Evolutionary conservation across 1,140 invertebrate species (phyloP), one percentile per base, ranked within the genome.

Genomic region (Drosophila nasuta): DNA sequence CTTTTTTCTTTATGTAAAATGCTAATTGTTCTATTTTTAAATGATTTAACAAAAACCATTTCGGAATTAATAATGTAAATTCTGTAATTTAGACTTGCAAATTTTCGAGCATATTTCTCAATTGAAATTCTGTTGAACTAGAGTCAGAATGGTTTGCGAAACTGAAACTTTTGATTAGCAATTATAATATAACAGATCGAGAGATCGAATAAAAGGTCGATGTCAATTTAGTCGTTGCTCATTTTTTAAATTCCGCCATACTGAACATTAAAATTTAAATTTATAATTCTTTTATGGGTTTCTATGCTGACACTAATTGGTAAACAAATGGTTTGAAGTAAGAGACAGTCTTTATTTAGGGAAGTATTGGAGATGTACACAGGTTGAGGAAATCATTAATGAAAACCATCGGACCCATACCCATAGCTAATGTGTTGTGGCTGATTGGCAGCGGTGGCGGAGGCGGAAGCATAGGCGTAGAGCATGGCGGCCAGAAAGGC

Each of bases 401-500:
- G 60, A 25, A 64, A 76, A 33, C 68, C 59, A 25, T 67, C 56
- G 11, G 73, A 8, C 6, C 35, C 67, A 25, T 88, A 88, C 58
- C 83, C 87, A 51, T 87, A 87, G 80, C 72, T 86, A 11, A 86
- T 86, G 46, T 86, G 82, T 60, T 89, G 85, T 25, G 91, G 68
- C 58, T 92, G 58, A 75, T 91, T 35, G 76, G 82, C 70, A 58
- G 91, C 48, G 57, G 78, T 17, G 65, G 75, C 66, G 7, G 72
- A 56, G 43, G 65, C 58, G 20, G 72, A 69, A 33, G 72, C 51
- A 35, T 75, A 75, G 0, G 91, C 91, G 28, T 92, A 92, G 49
- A 92, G 70, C 13, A 92, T 41, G 25, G 92, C 92, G 1, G 91
- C 91, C 66, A 92, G 70, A 20, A 92, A 89, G 28, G 92, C 92